Evolutionary conservation across 1,140 invertebrate species (phyloP).

Genomic region (Aricia agestis): DNA sequence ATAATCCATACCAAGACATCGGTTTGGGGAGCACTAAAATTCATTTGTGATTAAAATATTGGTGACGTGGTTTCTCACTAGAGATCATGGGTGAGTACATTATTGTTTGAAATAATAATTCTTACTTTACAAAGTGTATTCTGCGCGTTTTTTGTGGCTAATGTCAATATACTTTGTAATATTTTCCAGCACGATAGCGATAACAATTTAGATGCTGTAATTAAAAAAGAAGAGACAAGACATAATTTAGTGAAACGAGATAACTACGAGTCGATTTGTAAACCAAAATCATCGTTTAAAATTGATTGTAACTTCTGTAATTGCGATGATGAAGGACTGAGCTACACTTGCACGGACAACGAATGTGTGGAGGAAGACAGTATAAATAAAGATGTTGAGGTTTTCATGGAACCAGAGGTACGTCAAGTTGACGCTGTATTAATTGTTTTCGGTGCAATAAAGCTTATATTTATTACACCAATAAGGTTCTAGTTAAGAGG

Average conservation of each 20-base stretch:
- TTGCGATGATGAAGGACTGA: conserved; percentile 49
- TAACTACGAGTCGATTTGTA: conserved; percentile 36
- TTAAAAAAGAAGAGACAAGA: neutral
- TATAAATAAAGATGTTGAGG: conserved; percentile 54
- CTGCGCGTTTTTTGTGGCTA: no score
- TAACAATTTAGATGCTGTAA: neutral
- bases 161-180: neutral
- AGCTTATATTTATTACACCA: no score
- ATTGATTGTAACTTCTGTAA: conserved; percentile 60
- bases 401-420: conserved; percentile 56
- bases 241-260: conserved; percentile 24
- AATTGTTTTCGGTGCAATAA: neutral
- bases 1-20: neutral
- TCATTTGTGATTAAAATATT: conserved; percentile 23
- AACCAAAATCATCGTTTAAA: conserved; percentile 47
- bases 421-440: conserved; percentile 5
- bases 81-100: conserved; percentile 17
- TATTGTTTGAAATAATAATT: conserved; percentile 1
- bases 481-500: no score
- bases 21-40: conserved; percentile 15
- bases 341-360: conserved; percentile 51
- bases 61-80: conserved; percentile 1
- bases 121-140: neutral
- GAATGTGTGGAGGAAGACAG: conserved; percentile 51
- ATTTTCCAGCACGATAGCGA: neutral